Percentiles rank a stretch among this genome's conserved stretches.
Conservation (phyloP, 2,797 vertebrate species). For the Argya squamiceps region DNA sequence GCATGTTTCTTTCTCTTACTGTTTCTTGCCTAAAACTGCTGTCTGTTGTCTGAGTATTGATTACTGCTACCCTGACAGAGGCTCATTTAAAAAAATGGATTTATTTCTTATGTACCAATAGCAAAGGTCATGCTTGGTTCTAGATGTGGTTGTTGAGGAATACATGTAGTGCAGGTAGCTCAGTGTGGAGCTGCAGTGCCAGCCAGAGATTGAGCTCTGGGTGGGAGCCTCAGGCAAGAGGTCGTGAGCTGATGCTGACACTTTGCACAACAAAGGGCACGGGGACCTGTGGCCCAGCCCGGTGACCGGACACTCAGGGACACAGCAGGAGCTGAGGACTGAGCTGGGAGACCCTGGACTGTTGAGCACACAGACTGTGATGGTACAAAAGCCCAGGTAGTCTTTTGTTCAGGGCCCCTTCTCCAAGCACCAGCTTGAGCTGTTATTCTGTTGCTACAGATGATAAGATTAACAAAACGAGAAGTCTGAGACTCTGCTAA, state of each 20-base stretch:
- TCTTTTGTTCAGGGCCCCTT: background rate
- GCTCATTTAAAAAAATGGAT: background rate
- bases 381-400: background rate
- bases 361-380: background rate
- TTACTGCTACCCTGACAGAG: background rate
- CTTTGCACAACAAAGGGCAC: background rate
- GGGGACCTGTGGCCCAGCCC: background rate
- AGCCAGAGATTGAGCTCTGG: background rate
- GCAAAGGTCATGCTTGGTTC: background rate
- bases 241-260: background rate
- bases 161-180: background rate
- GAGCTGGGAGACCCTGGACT: background rate
- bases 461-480: background rate
- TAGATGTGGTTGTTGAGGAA: background rate
- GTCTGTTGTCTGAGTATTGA: background rate
- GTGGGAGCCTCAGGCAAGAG: background rate
- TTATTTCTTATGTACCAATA: background rate
- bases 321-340: background rate
- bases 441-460: background rate
- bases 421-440: background rate
- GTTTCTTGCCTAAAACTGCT: background rate
- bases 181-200: background rate
- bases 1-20: background rate
- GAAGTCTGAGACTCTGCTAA: background rate
- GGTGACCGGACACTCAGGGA: background rate